Conservation (phyloP, 2,888 invertebrate species). For the Punctoribates punctum region DNA sequence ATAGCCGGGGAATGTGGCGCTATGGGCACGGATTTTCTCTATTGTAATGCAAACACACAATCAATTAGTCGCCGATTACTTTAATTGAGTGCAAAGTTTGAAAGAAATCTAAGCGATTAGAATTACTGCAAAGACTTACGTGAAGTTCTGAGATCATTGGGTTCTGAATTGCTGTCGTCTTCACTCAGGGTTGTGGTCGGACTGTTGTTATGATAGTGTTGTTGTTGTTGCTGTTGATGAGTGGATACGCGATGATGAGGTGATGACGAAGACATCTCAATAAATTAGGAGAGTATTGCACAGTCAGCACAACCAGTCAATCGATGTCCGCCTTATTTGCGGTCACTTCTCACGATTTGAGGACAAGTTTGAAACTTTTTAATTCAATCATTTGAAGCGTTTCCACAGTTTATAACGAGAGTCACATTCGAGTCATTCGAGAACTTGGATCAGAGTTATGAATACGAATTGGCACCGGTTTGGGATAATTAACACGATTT, state of each 20-base stretch:
- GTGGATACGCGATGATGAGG: conserved; percentile 30
- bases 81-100: background rate
- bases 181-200: conserved; percentile 44
- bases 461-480: conserved; percentile 5
- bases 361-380: background rate
- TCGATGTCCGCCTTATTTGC: background rate
- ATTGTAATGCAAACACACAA: background rate
- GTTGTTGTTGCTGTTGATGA: conserved; percentile 33
- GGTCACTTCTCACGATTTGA: background rate
- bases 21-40: conserved; percentile 41
- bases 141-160: conserved; percentile 43
- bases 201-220: conserved; percentile 33
- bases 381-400: conserved; percentile 1
- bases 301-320: conserved; percentile 1
- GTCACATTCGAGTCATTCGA: conserved; percentile 5
- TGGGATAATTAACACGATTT: conserved; percentile 26
- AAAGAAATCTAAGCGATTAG: background rate
- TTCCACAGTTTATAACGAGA: background rate
- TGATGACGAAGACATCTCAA: conserved; percentile 31
- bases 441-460: background rate
- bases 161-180: conserved; percentile 43
- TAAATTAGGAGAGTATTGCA: conserved; percentile 31
- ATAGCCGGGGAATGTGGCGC: conserved; percentile 43
- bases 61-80: background rate
- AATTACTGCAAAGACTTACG: conserved; percentile 29